Evolutionary conservation across 2,888 invertebrate species (phyloP), one percentile per base, ranked within the genome.

Genomic region (Drosophila formosana): DNA sequence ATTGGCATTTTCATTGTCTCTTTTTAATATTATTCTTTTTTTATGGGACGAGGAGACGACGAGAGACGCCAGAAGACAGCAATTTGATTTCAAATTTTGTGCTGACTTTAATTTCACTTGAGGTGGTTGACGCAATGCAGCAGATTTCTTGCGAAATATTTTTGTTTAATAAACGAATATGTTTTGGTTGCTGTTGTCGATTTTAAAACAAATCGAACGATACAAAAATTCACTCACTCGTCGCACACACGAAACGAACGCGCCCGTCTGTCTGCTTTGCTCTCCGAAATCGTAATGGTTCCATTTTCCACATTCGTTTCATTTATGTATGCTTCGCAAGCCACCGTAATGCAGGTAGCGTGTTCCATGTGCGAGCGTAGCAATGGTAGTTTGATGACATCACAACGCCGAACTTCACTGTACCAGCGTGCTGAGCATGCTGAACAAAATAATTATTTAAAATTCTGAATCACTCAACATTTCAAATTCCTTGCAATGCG

Each of bases 181-280:
- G 72, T 65, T 84, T 74, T 50, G 4, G 51, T 53, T 66, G 57
- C 32, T 69, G 39, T 58, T 67, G 73, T 66, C 78, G 90, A 89
- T 89, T 89, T 89, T 89, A 88, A 88, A 88, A 88, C 89, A 88
- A 89, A 88, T 79, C 80, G 81, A 78, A 80, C 65, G 51, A 55
- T 70, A 41, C 32, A 52, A 60, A 58, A 77, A 60, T 68, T 72
- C 56, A 66, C 71, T 66, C 66, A 58, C 66, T 63, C 61, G 73
- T 63, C 61, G 78, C 55, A 68, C 69, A 73, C 62, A 80, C 74
- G 25, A 69, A 56, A 74, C 72, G 41, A 67, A 58, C 66, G 75
- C 84, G 78, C 63, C 80, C 82, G 80, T 56, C 74, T 63, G 69
- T 78, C 74, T 76, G 60, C 74, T 69, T 53, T 73, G 74, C 69